A percentile compares a stretch with the other conserved stretches of the same genome.
These are phyloP conservation scores for Calycopis cecrops DNA, from an alignment of 1,140 invertebrate genomes.

Conservation along the genomic window DNA sequence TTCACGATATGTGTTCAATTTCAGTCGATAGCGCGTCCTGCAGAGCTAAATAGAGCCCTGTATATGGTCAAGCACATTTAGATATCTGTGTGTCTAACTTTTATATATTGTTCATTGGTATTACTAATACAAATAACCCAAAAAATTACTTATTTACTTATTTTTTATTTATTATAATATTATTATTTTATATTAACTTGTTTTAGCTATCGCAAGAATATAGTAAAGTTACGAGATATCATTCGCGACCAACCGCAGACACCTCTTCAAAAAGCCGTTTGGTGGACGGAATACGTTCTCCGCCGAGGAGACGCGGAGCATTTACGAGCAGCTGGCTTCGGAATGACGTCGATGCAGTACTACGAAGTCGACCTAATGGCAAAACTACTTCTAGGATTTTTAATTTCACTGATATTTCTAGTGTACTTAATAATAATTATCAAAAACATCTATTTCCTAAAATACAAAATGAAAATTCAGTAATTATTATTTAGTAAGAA, in stretches of 20 bases:
- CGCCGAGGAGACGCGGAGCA: conserved; percentile 70
- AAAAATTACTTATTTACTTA: too few species aligned
- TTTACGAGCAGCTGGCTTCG: conserved; percentile 39
- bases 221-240: conserved; percentile 40
- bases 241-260: conserved; percentile 72
- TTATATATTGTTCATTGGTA: too few species aligned
- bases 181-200: conserved; percentile 1
- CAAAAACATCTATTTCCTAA: not conserved
- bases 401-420: not conserved
- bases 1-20: too few species aligned
- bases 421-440: not conserved
- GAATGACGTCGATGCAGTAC: conserved; percentile 22
- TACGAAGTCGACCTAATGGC: conserved; percentile 19
- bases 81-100: too few species aligned
- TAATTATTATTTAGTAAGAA: not conserved
- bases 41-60: too few species aligned
- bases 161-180: too few species aligned
- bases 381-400: not conserved
- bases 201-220: conserved; percentile 41
- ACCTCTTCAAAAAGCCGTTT: conserved; percentile 63
- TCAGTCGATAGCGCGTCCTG: too few species aligned
- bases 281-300: conserved; percentile 72
- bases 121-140: too few species aligned
- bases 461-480: not conserved
- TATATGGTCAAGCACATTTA: too few species aligned